Base-by-base conservation (phyloP, 1,140 invertebrate species). In the Spodoptera litura region DNA sequence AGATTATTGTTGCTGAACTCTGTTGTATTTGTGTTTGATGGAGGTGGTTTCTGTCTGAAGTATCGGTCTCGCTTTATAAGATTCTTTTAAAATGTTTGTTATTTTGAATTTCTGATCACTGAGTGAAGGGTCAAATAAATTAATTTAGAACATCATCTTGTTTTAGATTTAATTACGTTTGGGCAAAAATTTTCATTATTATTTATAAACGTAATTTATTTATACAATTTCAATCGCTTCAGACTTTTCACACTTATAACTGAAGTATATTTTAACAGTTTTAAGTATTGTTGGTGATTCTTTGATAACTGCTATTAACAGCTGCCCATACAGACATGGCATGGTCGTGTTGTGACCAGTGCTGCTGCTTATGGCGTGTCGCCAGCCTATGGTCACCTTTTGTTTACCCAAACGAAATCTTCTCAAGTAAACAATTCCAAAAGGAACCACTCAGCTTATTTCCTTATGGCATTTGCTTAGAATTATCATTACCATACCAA, bases 401-500 rank as follows among this genome's bases (percentile, higher is more conserved):
- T 73, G 74, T 81, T 74, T 81, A 78, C 76, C 51, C 59, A 62
- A 72, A 64, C 55, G 44, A 68, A 64, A 59, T 66, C 76, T 77
- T 77, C 70, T 66, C 68, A 81, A 81, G 81, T 78, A 80, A 85
- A 83, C 88, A 87, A 89, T 90, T 87, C 87, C 82, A 87, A 81
- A 86, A 87, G 85, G 85, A 84, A 87, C 82, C 85, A 83, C 82
- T 83, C 79, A 66, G 81, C 83, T 86, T 84, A 87, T 90, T 85
- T 85, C 87, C 85, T 87, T 86, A 88, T 90, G 86, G 91, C 90
- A 91, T 93, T 93, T 90, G 87, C 88, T 90, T 90, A 89, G 86
- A 90, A 91, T 91, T 87, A 91, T 89, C 91, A 91, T 91, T 89
- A 88, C 86, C 78, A 73, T 75, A 64, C 73, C 73, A 51, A 75